phyloP scores from a whole-genome alignment of 2,888 invertebrate genomes.

The Alloscopus bannaensis region DNA sequence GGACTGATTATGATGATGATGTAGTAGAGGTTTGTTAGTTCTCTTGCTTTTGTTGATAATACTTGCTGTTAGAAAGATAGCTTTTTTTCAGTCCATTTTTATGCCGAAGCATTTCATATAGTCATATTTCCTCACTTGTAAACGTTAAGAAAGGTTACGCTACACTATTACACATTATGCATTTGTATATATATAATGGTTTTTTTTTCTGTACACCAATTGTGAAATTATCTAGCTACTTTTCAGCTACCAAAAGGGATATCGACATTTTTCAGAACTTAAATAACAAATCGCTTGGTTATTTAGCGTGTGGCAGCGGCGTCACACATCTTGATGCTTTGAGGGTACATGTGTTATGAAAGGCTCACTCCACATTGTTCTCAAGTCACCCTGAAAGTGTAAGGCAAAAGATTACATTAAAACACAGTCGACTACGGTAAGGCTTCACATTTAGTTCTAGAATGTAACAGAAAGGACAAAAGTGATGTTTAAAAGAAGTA shows the following conservation, averaged over 20 bases:
- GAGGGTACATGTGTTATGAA: constrained; percentile 89
- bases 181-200: constrained; percentile 20
- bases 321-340: constrained; percentile 89
- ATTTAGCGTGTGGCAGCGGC: constrained; percentile 31
- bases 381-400: constrained; percentile 93
- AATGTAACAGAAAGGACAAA: too few species aligned
- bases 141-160: too few species aligned
- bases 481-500: constrained; percentile 77
- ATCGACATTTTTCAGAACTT: constrained; percentile 12
- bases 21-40: constrained; percentile 48
- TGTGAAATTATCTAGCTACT: constrained; percentile 24
- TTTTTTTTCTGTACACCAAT: constrained; percentile 11
- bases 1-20: constrained; percentile 55
- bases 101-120: constrained; percentile 45
- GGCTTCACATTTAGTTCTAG: background rate
- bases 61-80: constrained; percentile 64
- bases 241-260: constrained; percentile 27
- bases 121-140: too few species aligned
- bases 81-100: constrained; percentile 51
- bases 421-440: background rate
- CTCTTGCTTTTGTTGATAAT: constrained; percentile 61
- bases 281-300: background rate
- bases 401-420: constrained; percentile 24
- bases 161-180: too few species aligned
- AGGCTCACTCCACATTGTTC: constrained; percentile 98